These are phyloP conservation scores for Synchiropus splendidus DNA, from an alignment of 2,113 vertebrate genomes.

Conservation along the genomic window DNA sequence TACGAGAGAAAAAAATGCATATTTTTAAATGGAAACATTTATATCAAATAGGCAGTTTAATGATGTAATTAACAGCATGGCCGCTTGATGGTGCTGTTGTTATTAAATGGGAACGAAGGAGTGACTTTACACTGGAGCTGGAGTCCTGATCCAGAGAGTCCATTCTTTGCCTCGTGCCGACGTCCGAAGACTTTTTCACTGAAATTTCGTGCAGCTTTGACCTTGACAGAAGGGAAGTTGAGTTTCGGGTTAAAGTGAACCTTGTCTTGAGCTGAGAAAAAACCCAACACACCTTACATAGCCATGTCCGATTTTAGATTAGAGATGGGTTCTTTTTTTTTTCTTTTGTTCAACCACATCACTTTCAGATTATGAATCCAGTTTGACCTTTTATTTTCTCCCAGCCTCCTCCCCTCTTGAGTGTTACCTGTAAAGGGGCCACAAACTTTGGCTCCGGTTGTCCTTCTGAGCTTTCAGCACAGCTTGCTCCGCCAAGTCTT, in stretches of 20 bases:
- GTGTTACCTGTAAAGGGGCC: slow-evolving; percentile 60
- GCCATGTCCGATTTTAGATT: no score
- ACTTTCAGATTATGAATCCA: no score
- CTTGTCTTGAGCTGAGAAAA: neutral
- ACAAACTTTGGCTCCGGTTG: slow-evolving; percentile 35
- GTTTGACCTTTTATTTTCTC: no score
- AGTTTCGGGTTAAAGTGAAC: no score
- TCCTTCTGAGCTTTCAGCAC: slow-evolving; percentile 35
- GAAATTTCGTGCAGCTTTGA: slow-evolving; percentile 27
- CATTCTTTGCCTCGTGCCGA: slow-evolving; percentile 10
- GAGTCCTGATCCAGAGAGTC: slow-evolving; percentile 29
- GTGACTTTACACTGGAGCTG: slow-evolving; percentile 41
- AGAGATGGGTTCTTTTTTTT: no score
- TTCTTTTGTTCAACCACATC: no score
- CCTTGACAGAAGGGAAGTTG: slow-evolving; percentile 15
- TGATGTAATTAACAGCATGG: neutral
- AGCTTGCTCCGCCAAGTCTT: slow-evolving; percentile 41
- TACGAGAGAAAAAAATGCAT: slow-evolving; percentile 4
- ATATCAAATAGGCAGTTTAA: no score
- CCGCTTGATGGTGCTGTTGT: slow-evolving; percentile 11
- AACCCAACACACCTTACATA: no score
- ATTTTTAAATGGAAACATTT: no score
- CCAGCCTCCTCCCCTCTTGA: no score
- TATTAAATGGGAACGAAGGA: neutral
- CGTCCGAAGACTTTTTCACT: slow-evolving; percentile 35